Evolutionary conservation across 2,113 vertebrate species (phyloP), one percentile per base, ranked within the genome.

Genomic region (Sinosuthora webbiana): DNA sequence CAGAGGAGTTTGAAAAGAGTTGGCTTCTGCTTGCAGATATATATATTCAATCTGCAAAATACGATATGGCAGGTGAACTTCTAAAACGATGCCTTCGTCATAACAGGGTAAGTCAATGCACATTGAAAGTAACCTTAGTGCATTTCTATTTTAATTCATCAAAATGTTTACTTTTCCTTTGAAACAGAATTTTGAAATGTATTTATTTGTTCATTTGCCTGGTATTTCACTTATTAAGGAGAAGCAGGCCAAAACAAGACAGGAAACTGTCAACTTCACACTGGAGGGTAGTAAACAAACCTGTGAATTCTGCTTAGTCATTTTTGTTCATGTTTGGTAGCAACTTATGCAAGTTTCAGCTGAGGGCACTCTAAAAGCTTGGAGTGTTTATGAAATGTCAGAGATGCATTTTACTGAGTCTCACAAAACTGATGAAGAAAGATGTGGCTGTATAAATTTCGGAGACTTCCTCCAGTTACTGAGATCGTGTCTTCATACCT

Each of bases 1-100:
- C 99, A 9, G 99, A 99, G 45, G 99, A 99, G 87, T 99, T 99
- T 95, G 99, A 99, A 97, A 99, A 99, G 98, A 99, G 99, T 96
- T 99, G 99, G 99, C 97, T 99, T 85, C 98, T 99, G 17, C 98
- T 99, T 96, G 99, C 99, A 47, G 99, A 99, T 96, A 99, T 99
- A 96, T 99, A 99, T 96, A 99, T 99, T 97, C 99, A 99, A 49
- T 99, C 99, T 17, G 98, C 98, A 92, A 99, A 99, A 97, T 99
- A 99, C 0, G 99, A 99, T 98, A 98, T 99, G 98, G 99, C 99
- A 1, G 98, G 98, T 62, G 99, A 99, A 82, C 98, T 99, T 20
- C 81, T 99, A 31, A 99, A 99, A 92, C 98, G 98, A 52, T 99
- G 99, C 87, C 98, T 99, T 67, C 98, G 98, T 78, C 99, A 99